Base-by-base conservation (phyloP, 1,140 invertebrate genomes). In the Argopecten irradians region DNA sequence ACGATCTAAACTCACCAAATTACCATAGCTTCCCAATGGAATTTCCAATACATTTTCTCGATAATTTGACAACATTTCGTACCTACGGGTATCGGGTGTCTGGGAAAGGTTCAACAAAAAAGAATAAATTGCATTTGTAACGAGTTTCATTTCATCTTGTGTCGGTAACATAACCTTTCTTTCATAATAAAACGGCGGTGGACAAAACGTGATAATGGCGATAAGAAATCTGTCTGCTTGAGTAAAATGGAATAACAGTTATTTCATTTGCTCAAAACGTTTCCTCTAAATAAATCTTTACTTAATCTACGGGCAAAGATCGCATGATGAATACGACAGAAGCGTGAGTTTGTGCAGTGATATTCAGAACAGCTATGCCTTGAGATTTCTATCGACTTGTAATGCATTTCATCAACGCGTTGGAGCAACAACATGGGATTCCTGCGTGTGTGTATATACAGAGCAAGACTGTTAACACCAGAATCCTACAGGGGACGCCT, bases 221-320 rank as follows among this genome's bases (percentile, higher is more conserved):
- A 71, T 71, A n/a, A 28, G 55, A 71, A 71, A n/a, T 71, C 22
- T 71, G 55, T 71, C 55, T 71, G 0, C 55, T 71, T 71, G n/a
- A 8, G 22, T 71, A 28, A 71, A 71, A n/a, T n/a, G 16, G 28
- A 16, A 71, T 8, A 1, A 3, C 1, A 5, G 55, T 71, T 28
- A 71, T 71, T 71, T 71, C 28, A n/a, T 71, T 71, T 71, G 55
- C 22, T 71, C 55, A 28, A 8, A 71, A 71, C 14, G 43, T 11
- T 55, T 55, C 16, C 43, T 16, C n/a, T 71, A 71, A 71, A n/a
- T 71, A 71, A 71, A 71, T 71, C 55, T 71, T n/a, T 71, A n/a
- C 55, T 1, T 71, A 71, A 71, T 28, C 55, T 16, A 71, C 22
- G 8, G 55, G 55, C 55, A 71, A 46, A 71, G 55, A 71, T 28